Percentiles rank a stretch among this genome's conserved stretches.
phyloP scores from a whole-genome alignment of 2,888 invertebrate species.

The Linyphia triangularis region DNA sequence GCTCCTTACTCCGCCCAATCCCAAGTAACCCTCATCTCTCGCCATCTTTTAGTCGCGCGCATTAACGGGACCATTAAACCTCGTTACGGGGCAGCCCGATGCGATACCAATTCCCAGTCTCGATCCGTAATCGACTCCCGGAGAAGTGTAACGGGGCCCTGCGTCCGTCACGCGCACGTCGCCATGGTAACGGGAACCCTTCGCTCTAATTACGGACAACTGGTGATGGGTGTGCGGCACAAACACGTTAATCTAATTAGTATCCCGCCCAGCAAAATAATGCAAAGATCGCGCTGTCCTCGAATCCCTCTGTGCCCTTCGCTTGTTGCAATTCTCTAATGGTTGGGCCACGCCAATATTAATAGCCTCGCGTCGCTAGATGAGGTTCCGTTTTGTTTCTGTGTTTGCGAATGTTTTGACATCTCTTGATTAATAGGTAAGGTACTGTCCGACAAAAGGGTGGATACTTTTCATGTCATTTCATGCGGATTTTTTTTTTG shows the following conservation, averaged over 20 bases:
- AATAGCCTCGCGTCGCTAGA: slow-evolving; percentile 36
- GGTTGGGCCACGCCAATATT: slow-evolving; percentile 60
- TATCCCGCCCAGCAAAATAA: slow-evolving; percentile 62
- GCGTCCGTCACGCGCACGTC: slow-evolving; percentile 38
- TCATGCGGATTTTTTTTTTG: too few relatives aligned
- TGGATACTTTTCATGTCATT: slow-evolving; percentile 12
- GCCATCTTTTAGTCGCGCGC: slow-evolving; percentile 40
- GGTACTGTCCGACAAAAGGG: neutral
- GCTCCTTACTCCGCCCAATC: neutral
- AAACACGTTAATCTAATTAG: slow-evolving; percentile 73
- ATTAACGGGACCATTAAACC: slow-evolving; percentile 60
- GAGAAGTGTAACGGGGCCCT: slow-evolving; percentile 13
- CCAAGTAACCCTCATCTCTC: neutral
- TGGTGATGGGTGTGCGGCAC: slow-evolving; percentile 59
- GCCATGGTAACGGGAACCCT: slow-evolving; percentile 40
- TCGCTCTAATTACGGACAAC: slow-evolving; percentile 69
- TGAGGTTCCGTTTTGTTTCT: slow-evolving; percentile 18
- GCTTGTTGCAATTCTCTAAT: slow-evolving; percentile 34
- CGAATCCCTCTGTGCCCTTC: neutral
- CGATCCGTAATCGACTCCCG: slow-evolving; percentile 59
- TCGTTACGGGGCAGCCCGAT: slow-evolving; percentile 44
- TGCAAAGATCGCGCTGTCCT: slow-evolving; percentile 10
- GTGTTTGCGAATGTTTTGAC: slow-evolving; percentile 21
- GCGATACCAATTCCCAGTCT: slow-evolving; percentile 48
- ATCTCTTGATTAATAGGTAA: slow-evolving; percentile 30